Base-by-base conservation (phyloP, 2,113 vertebrate species). In the Passer domesticus region DNA sequence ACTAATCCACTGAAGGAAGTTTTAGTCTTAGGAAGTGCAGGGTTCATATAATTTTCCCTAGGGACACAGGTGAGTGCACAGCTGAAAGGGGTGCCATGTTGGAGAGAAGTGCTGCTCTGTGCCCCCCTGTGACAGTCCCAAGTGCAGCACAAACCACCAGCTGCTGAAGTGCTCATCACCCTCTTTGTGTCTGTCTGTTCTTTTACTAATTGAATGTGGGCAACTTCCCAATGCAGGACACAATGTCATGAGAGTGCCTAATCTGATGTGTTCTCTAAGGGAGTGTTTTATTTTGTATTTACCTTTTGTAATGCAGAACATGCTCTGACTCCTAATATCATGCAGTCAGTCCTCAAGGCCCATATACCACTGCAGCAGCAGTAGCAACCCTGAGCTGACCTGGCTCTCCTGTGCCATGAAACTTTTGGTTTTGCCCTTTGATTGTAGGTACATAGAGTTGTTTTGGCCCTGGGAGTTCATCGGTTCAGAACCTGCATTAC, bases 111-210 rank as follows among this genome's bases (percentile, higher is more conserved):
- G 33, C 23, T 83, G 47, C 55, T 41, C 19, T 56, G 33, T 41
- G n/a, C 23, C 35, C 72, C 33, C 14, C 35, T 9, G 3, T 0
- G 2, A 16, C 1, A 1, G 13, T 41, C 56, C 72, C 22, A 39
- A 27, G 10, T 2, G 17, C 21, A 41, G 58, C 25, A 64, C 11
- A 89, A 89, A 41, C 33, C 24, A 50, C 14, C 21, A 47, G 33
- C 13, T 60, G 28, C 58, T 53, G 25, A 59, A 39, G 7, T 47
- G 37, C 39, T 70, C 44, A 25, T 74, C 16, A 44, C 13, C 8
- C 24, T 23, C 12, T 67, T 64, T 1, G 0, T 25, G 19, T 28
- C 68, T 58, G 5, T 30, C 53, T 41, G 6, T n/a, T 80, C 53
- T 59, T 50, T 67, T 31, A 28, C 39, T 59, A 5, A 39, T 8